phyloP scores from a whole-genome alignment of 2,888 invertebrate genomes.

The Drosophila greeni region DNA sequence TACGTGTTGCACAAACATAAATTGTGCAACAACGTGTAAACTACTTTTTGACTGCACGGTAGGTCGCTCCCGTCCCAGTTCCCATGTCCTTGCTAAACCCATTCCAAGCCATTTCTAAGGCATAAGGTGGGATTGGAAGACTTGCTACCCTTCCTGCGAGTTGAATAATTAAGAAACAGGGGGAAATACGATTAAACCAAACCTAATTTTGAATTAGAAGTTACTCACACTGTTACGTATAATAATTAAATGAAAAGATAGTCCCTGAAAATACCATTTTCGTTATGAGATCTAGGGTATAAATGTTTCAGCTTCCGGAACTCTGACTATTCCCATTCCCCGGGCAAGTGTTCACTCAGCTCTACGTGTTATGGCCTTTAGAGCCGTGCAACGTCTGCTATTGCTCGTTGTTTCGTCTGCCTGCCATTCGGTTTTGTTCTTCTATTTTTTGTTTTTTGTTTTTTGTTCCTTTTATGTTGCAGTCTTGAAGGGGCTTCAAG shows the following conservation, averaged over 20 bases:
- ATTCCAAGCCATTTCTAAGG: slow-evolving; percentile 25
- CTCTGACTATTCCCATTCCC: slow-evolving; percentile 2
- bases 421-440: slow-evolving; percentile 40
- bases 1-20: slow-evolving; percentile 75
- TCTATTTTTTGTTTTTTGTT: slow-evolving; percentile 22
- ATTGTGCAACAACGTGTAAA: slow-evolving; percentile 77
- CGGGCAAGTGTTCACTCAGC: slow-evolving; percentile 60
- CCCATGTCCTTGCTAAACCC: slow-evolving; percentile 40
- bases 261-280: background rate
- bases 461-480: slow-evolving; percentile 37
- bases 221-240: background rate
- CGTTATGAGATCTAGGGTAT: background rate
- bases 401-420: slow-evolving; percentile 31
- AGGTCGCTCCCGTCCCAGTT: slow-evolving; percentile 60
- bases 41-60: slow-evolving; percentile 70
- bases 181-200: background rate
- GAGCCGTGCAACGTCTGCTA: slow-evolving; percentile 50
- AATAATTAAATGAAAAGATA: too few relatives aligned
- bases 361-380: slow-evolving; percentile 68
- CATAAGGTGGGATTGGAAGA: background rate
- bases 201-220: background rate
- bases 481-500: slow-evolving; percentile 50
- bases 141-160: background rate
- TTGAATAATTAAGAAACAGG: background rate
- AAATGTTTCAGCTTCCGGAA: slow-evolving; percentile 1